Base-by-base conservation (phyloP, 1,140 invertebrate species). In the Protaetia brevitarsis region DNA sequence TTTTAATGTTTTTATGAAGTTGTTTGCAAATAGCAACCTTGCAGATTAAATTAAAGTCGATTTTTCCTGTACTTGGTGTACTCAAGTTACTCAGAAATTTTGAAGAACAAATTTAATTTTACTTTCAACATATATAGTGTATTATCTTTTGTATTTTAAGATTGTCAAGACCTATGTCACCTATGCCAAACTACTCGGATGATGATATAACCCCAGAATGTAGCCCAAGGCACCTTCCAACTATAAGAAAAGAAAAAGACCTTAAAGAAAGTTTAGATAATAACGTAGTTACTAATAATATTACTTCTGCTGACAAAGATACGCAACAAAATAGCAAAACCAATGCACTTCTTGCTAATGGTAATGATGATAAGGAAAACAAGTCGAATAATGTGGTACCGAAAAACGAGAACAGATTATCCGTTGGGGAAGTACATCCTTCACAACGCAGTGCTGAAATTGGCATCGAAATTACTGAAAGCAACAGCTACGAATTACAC, bases 91-190 rank as follows among this genome's bases (percentile, higher is more conserved):
- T n/a, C n/a, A n/a, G n/a, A n/a, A n/a, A n/a, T n/a, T n/a, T n/a
- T n/a, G n/a, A n/a, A n/a, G n/a, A n/a, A n/a, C n/a, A n/a, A n/a
- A n/a, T n/a, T n/a, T n/a, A n/a, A n/a, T n/a, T n/a, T n/a, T n/a
- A 34, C n/a, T n/a, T 34, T 62, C 13, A 19, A 28, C 13, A 13
- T 63, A 30, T 68, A 68, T 64, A 71, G 51, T n/a, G n/a, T n/a
- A n/a, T n/a, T n/a, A n/a, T n/a, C n/a, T n/a, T n/a, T n/a, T n/a
- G n/a, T n/a, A n/a, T n/a, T n/a, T 80, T 83, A 71, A 89, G 88
- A 73, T 83, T 87, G 45, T 91, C 90, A 1, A 85, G 91, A 66
- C 89, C 90, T 28, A 86, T 91, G 82, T 94, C 90, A 13, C 90
- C 91, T 13, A 87, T 91, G 75, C 88, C 90, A 1, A 82, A 88